Conservation (phyloP, 2,113 vertebrate species). For the Pungitius pungitius region DNA sequence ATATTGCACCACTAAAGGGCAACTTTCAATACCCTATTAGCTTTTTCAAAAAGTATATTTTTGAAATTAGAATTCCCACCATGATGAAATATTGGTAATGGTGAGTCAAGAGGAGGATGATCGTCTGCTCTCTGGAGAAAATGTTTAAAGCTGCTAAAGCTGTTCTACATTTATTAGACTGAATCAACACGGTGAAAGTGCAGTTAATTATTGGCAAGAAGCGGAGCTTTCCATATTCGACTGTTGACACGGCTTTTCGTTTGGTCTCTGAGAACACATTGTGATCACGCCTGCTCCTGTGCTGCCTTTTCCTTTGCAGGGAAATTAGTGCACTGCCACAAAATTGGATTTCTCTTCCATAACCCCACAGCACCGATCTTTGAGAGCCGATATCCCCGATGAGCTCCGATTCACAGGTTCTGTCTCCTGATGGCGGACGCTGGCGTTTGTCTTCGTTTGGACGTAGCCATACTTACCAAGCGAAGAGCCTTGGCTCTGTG, state of each 20-base stretch:
- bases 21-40: not conserved
- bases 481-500: conserved; percentile 19
- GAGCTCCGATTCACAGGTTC: conserved; percentile 56
- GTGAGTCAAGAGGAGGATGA: not conserved
- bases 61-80: not conserved
- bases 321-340: conserved; percentile 40
- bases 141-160: not conserved
- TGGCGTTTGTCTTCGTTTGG: conserved; percentile 53
- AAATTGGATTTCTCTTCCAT: conserved; percentile 53
- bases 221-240: not conserved
- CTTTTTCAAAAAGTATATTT: not conserved
- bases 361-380: conserved; percentile 44
- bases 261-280: not conserved
- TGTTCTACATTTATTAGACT: not conserved
- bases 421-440: conserved; percentile 41
- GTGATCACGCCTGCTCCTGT: conserved; percentile 37
- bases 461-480: conserved; percentile 41
- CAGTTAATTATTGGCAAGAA: not conserved
- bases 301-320: conserved; percentile 29
- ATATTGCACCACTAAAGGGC: not conserved
- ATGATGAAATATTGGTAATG: not conserved
- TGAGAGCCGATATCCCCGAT: conserved; percentile 46
- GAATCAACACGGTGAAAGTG: not conserved
- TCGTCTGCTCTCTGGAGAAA: not conserved
- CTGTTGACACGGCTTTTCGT: not conserved